These are phyloP conservation scores for Diglossa brunneiventris DNA, from an alignment of 2,113 vertebrate genomes.

Conservation along the genomic window DNA sequence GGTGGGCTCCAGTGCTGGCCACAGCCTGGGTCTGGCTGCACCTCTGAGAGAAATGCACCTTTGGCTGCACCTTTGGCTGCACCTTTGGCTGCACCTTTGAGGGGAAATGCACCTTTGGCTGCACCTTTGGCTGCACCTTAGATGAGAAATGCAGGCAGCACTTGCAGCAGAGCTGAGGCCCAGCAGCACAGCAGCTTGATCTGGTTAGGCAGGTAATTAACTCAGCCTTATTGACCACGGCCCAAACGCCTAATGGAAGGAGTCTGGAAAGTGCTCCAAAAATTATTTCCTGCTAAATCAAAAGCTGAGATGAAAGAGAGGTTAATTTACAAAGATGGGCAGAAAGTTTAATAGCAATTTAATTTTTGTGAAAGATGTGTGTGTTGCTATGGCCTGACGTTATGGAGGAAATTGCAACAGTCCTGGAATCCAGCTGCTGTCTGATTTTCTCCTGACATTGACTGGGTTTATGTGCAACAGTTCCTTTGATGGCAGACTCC, in stretches of 20 bases:
- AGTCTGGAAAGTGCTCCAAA: conserved; percentile 47
- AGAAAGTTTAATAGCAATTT: conserved; percentile 59
- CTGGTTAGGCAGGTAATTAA: conserved; percentile 25
- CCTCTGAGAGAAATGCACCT: background rate
- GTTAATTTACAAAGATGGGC: conserved; percentile 42
- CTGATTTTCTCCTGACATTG: background rate
- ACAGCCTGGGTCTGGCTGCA: background rate
- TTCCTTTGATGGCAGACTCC: background rate
- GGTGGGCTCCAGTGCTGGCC: accelerated
- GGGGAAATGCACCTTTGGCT: too few species aligned
- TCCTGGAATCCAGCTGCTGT: background rate
- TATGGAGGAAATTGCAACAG: background rate
- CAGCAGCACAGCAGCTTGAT: background rate
- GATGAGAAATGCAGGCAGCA: accelerated
- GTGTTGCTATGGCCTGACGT: background rate
- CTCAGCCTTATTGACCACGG: conserved; percentile 29
- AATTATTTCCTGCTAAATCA: conserved; percentile 56
- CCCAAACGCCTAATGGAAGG: conserved; percentile 25
- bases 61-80: background rate
- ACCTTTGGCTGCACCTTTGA: background rate
- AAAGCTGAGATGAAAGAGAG: conserved; percentile 44
- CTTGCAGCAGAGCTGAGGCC: background rate
- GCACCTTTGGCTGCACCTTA: background rate
- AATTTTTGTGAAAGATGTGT: conserved; percentile 36
- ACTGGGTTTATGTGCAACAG: background rate